Evolutionary conservation across 2,888 invertebrate genomes (phyloP).

Genomic region (Lithophane socia): DNA sequence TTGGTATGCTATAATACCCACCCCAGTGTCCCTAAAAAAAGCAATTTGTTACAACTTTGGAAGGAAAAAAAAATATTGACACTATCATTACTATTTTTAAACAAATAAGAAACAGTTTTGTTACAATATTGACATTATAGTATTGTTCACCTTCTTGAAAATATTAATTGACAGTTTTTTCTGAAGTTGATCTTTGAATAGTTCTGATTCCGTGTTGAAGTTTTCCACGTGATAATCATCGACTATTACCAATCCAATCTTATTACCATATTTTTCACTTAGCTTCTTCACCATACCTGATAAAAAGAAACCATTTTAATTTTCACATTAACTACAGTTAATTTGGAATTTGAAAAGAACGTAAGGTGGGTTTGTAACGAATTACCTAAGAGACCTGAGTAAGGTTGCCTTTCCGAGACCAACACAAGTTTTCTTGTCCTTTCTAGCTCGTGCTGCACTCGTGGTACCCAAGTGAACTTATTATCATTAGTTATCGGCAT

Average conservation of each 20-base stretch:
- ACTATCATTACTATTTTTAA: neutral
- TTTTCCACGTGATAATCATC: slow-evolving; percentile 83
- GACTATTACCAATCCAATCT: slow-evolving; percentile 86
- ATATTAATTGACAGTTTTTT: slow-evolving; percentile 93
- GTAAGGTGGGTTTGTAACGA: neutral
- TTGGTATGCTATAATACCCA: slow-evolving; percentile 72
- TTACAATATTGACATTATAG: neutral
- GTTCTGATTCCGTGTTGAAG: slow-evolving; percentile 85
- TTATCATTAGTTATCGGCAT: slow-evolving; percentile 72
- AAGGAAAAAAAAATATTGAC: neutral
- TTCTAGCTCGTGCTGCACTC: slow-evolving; percentile 69
- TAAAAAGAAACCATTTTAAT: slow-evolving; percentile 9
- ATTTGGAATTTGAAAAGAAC: neutral
- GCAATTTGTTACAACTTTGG: neutral
- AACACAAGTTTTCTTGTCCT: slow-evolving; percentile 72
- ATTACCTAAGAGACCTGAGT: slow-evolving; percentile 76
- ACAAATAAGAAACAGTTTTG: no score
- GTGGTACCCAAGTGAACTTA: slow-evolving; percentile 74
- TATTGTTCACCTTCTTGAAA: slow-evolving; percentile 70
- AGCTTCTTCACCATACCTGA: slow-evolving; percentile 93
- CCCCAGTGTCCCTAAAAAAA: slow-evolving; percentile 80
- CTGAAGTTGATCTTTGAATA: slow-evolving; percentile 88
- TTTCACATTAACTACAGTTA: neutral
- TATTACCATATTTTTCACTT: slow-evolving; percentile 88
- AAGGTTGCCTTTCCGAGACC: slow-evolving; percentile 75